Conservation (phyloP, 2,797 vertebrate genomes). For the Holocentrus rufus region DNA sequence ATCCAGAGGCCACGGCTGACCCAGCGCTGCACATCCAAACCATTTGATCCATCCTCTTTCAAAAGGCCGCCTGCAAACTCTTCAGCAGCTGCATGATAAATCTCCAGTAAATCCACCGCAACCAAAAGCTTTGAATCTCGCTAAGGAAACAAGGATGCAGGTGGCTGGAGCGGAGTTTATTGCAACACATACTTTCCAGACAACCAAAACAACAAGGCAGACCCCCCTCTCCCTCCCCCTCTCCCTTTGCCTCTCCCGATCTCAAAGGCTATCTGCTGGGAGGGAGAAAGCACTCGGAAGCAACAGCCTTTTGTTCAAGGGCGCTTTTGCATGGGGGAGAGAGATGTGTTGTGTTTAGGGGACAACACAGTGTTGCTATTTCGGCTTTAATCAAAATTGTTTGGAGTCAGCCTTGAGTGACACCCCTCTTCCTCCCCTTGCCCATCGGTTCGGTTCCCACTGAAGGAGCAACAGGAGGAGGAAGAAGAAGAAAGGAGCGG, state of each 20-base stretch:
- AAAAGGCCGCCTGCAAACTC: slow-evolving; percentile 54
- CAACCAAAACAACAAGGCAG: slow-evolving; percentile 70
- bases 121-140: slow-evolving; percentile 64
- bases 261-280: slow-evolving; percentile 66
- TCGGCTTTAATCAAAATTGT: slow-evolving; percentile 74
- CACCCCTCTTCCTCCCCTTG: slow-evolving; percentile 32
- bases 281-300: slow-evolving; percentile 69
- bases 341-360: slow-evolving; percentile 66
- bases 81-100: slow-evolving; percentile 72
- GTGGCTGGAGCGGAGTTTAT: slow-evolving; percentile 74
- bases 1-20: slow-evolving; percentile 61
- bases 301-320: slow-evolving; percentile 63
- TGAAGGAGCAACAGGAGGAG: slow-evolving; percentile 66
- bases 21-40: slow-evolving; percentile 60
- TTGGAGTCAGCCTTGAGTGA: slow-evolving; percentile 63
- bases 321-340: slow-evolving; percentile 56
- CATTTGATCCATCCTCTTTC: slow-evolving; percentile 71
- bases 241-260: slow-evolving; percentile 52
- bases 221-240: neutral
- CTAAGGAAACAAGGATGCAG: slow-evolving; percentile 73
- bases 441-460: slow-evolving; percentile 53
- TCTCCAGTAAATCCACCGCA: slow-evolving; percentile 68
- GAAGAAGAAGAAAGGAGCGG: slow-evolving; percentile 57
- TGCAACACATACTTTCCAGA: slow-evolving; percentile 75
- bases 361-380: slow-evolving; percentile 71